Evolutionary conservation across 2,888 invertebrate genomes (phyloP).

Genomic region (Nasonovia ribisnigri): DNA sequence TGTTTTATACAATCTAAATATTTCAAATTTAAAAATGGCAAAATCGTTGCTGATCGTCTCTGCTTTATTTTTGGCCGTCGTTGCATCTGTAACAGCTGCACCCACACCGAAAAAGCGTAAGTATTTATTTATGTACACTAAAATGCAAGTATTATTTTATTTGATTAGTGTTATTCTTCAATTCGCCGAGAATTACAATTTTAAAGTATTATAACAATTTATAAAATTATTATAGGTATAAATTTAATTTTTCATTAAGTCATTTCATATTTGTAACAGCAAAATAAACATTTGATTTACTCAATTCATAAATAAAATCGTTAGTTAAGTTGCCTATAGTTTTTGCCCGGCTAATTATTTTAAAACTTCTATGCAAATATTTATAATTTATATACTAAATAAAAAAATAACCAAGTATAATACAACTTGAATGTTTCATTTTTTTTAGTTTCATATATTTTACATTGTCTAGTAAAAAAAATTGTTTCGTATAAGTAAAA

Average conservation of each 20-base stretch:
- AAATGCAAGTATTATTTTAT: background rate
- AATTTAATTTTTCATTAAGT: no score
- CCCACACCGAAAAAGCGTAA: constrained; percentile 66
- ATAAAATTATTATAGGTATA: no score
- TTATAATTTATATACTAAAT: background rate
- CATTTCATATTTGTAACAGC: background rate
- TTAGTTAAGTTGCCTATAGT: background rate
- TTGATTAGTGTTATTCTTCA: background rate
- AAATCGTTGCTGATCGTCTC: constrained; percentile 61
- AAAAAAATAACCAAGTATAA: background rate
- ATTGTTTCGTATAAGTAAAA: background rate
- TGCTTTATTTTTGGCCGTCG: constrained; percentile 62
- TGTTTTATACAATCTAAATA: constrained; percentile 34
- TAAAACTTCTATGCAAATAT: background rate
- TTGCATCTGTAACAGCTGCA: constrained; percentile 62
- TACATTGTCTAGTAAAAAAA: background rate
- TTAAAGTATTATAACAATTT: background rate
- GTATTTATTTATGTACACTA: background rate
- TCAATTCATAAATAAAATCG: background rate
- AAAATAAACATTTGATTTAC: background rate
- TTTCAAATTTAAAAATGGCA: constrained; percentile 46
- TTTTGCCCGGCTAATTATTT: background rate
- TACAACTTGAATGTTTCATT: background rate
- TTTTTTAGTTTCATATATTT: background rate
- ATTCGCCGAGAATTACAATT: background rate